Evolutionary conservation across 2,797 vertebrate species (phyloP), one percentile per base, ranked within the genome.

Genomic region (Zenarchopterus dispar): DNA sequence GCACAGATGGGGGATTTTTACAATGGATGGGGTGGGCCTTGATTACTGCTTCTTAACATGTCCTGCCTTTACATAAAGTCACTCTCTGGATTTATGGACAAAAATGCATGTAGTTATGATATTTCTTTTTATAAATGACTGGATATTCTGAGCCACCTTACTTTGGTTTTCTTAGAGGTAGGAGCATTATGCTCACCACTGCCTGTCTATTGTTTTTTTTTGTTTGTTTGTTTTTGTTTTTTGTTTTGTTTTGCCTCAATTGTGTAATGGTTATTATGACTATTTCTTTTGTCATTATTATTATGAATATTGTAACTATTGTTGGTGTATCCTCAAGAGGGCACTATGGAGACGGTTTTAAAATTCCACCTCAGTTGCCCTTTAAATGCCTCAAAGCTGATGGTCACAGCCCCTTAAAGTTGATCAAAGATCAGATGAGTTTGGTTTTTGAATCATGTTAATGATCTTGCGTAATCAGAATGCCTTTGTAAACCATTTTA

Each of bases 401-500:
- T 58, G 70, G 69, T 74, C 70, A 58, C 57, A 84, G 74, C 65
- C 84, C 81, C 74, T 82, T 85, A 80, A 82, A 84, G 74, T 68
- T 53, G 66, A 78, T 70, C 67, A 79, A 58, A 68, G 69, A 78
- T 87, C 67, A 71, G 81, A 92, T 53, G 52, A 87, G 77, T 84
- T 87, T 85, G 82, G 70, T 82, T 91, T 91, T 88, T 80, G 80
- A 91, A 87, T 89, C 84, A 82, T 88, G 83, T 90, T 90, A 87
- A 88, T 91, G 84, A 82, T 90, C 74, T 85, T 75, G 83, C 81
- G 65, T 89, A 90, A 87, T 91, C 83, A 82, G 86, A 89, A 91
- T 88, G 91, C 89, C 84, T 93, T 92, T 90, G 87, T 91, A 91
- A 75, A 80, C 88, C 78, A 67, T 93, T 93, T 89, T 90, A 90